Conservation (phyloP, 1,140 invertebrate genomes). For the Drosophila kurseongensis region DNA sequence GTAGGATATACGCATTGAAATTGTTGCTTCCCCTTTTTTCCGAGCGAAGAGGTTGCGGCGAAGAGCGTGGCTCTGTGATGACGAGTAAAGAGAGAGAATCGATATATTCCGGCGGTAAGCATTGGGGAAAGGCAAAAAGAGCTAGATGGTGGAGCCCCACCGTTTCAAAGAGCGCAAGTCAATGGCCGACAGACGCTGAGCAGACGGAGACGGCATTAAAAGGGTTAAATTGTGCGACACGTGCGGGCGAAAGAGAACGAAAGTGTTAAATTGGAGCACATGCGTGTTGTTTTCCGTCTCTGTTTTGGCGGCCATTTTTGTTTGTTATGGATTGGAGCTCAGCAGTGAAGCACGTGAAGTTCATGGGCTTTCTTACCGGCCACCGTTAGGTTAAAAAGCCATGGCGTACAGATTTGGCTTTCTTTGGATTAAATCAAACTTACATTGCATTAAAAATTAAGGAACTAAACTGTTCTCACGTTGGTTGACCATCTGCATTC, state of each 20-base stretch:
- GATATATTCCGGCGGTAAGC: not conserved
- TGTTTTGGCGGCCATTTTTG: conserved; percentile 72
- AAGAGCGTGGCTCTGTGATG: conserved; percentile 44
- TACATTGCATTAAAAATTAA: no score
- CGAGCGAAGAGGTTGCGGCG: conserved; percentile 40
- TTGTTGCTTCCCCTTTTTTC: conserved; percentile 59
- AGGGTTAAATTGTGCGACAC: conserved; percentile 76
- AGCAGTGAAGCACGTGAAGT: conserved; percentile 53
- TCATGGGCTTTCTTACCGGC: not conserved
- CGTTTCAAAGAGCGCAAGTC: conserved; percentile 45
- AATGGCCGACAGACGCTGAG: conserved; percentile 74
- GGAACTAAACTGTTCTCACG: not conserved
- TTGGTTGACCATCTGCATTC: not conserved
- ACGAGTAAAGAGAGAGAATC: conserved; percentile 57
- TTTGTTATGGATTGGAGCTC: conserved; percentile 44
- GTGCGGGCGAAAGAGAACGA: conserved; percentile 77
- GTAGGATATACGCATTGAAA: conserved; percentile 54
- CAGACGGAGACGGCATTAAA: conserved; percentile 83
- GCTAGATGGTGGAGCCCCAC: conserved; percentile 5
- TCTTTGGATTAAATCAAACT: no score
- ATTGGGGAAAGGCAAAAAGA: conserved; percentile 4
- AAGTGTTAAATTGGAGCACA: conserved; percentile 83
- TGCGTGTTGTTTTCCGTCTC: conserved; percentile 57
- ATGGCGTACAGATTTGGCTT: not conserved
- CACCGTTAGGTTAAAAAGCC: no score